These are phyloP conservation scores for Aegotheles bennettii DNA, from an alignment of 2,113 vertebrate species.

Conservation along the genomic window DNA sequence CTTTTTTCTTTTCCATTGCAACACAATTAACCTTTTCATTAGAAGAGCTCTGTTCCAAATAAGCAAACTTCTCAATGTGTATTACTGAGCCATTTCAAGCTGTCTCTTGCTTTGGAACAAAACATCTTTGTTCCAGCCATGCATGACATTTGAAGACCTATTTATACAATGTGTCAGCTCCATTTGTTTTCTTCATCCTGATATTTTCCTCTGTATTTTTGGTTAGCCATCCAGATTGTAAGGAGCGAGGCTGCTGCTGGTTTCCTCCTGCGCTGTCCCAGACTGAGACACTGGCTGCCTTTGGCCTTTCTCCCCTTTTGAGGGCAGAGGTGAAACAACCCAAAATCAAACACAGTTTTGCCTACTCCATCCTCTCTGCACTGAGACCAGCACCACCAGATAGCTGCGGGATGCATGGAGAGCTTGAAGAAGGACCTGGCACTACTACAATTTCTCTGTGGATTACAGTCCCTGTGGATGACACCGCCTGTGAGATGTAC, in stretches of 20 bases:
- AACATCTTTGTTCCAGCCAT: slow-evolving; percentile 57
- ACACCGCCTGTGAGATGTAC: background rate
- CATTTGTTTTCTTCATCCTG: slow-evolving; percentile 58
- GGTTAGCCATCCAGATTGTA: background rate
- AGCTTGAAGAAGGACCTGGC: background rate
- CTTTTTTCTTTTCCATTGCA: slow-evolving; percentile 55
- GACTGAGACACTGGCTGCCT: background rate
- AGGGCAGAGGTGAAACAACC: background rate
- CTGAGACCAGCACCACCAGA: background rate
- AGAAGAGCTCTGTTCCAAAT: slow-evolving; percentile 51
- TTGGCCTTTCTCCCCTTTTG: background rate
- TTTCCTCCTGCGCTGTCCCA: background rate
- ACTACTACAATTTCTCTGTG: background rate
- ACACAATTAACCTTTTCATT: slow-evolving; percentile 67
- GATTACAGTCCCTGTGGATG: background rate
- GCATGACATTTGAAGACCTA: slow-evolving; percentile 65
- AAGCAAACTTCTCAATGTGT: slow-evolving; percentile 50
- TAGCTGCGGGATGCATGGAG: background rate
- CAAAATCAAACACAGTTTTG: background rate
- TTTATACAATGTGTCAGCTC: slow-evolving; percentile 62
- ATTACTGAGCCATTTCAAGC: slow-evolving; percentile 46
- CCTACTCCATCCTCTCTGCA: background rate
- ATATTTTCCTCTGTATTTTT: slow-evolving; percentile 53
- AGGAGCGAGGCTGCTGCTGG: background rate
- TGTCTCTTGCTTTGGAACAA: slow-evolving; percentile 52